These are phyloP conservation scores for Corynorhinus townsendii DNA, from an alignment of 2,113 vertebrate species.

Conservation along the genomic window DNA sequence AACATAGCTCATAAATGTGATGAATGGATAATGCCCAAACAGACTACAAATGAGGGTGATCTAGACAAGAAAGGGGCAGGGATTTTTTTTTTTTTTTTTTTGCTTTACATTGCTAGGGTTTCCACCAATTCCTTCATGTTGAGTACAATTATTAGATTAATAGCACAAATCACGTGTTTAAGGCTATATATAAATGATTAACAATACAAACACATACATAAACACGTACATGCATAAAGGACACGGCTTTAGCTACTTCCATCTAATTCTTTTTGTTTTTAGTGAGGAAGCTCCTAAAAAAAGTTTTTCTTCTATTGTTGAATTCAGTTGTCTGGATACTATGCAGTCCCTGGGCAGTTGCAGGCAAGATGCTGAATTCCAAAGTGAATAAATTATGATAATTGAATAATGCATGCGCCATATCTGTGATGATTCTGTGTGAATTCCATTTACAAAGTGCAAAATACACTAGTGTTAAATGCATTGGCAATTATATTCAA, in stretches of 20 bases:
- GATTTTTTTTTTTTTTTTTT: not conserved
- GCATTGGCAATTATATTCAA: conserved; percentile 27
- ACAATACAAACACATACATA: not conserved
- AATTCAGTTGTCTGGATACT: not conserved
- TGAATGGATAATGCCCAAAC: not conserved
- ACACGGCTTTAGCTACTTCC: not conserved
- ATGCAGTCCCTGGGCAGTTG: not conserved
- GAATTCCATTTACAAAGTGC: conserved; percentile 23
- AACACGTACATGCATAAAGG: not conserved
- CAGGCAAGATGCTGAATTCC: not conserved
- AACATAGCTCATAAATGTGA: not conserved
- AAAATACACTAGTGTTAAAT: conserved; percentile 2
- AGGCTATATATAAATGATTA: not conserved
- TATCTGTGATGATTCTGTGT: not conserved
- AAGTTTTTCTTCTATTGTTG: not conserved
- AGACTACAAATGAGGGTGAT: not conserved
- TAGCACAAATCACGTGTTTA: not conserved
- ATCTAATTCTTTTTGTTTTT: not conserved
- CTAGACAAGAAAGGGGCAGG: not conserved
- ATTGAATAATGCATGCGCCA: not conserved
- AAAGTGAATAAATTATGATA: conserved; percentile 8
- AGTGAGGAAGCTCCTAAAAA: not conserved
- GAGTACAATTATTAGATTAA: not conserved
- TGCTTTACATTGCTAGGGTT: not conserved
- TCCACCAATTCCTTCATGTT: not conserved